A percentile compares a stretch with the other conserved stretches of the same genome.
Conservation (phyloP, 30 jellyfish, hydroid and myxozoan genomes). For the Mastigias papua region DNA sequence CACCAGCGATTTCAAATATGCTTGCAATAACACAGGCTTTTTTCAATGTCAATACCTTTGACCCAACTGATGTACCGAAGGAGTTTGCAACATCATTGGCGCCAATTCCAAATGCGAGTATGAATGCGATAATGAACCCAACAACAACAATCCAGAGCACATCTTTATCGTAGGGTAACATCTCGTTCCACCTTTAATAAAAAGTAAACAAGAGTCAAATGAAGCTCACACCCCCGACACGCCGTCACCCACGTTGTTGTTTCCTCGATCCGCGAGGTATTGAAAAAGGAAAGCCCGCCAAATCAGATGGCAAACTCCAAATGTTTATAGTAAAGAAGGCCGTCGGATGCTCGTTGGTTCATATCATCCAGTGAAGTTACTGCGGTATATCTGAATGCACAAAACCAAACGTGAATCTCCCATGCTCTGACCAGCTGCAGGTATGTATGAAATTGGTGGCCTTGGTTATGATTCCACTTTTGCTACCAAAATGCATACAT, state of each 20-base stretch:
- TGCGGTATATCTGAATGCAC: no score
- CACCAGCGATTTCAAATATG: slow-evolving; percentile 82
- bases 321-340: no score
- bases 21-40: slow-evolving; percentile 82
- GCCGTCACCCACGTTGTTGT: no score
- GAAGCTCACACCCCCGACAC: background rate
- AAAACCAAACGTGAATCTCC: no score
- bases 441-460: no score
- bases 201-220: background rate
- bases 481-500: background rate
- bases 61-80: slow-evolving; percentile 88
- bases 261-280: no score
- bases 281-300: no score
- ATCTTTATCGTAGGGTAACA: slow-evolving; percentile 42
- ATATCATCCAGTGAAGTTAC: no score
- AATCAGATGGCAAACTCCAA: no score
- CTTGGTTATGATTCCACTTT: background rate
- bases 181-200: background rate
- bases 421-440: no score
- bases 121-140: slow-evolving; percentile 80
- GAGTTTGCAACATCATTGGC: slow-evolving; percentile 95
- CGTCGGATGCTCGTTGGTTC: no score
- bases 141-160: slow-evolving; percentile 72
- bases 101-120: slow-evolving; percentile 88
- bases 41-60: slow-evolving; percentile 65